Evolutionary conservation across 1,140 invertebrate species (phyloP).

Genomic region (Andrena cerasifolii): DNA sequence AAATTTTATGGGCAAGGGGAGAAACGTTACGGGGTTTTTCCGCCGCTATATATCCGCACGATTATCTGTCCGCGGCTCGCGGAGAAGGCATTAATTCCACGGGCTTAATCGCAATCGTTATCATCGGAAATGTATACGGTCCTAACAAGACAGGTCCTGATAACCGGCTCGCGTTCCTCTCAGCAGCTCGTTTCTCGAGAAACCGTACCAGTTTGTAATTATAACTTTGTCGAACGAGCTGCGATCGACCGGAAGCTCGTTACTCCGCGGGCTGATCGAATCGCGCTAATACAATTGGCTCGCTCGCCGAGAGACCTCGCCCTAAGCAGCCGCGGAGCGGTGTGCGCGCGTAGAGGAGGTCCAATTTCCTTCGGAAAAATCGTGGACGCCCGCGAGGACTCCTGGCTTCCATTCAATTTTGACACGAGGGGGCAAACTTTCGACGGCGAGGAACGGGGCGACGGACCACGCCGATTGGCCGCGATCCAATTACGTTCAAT

Average conservation of each 20-base stretch:
- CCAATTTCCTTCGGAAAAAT: slow-evolving; percentile 14
- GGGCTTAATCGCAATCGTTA: slow-evolving; percentile 59
- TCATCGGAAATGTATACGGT: slow-evolving; percentile 58
- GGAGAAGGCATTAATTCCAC: slow-evolving; percentile 31
- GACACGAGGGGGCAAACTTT: slow-evolving; percentile 44
- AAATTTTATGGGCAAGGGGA: background rate
- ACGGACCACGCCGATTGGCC: slow-evolving; percentile 54
- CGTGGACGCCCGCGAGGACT: slow-evolving; percentile 25
- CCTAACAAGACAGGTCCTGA: slow-evolving; percentile 33
- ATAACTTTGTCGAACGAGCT: slow-evolving; percentile 19
- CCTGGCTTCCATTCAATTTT: slow-evolving; percentile 56
- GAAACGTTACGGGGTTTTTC: slow-evolving; percentile 10
- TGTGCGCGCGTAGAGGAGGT: no score
- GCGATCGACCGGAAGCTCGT: slow-evolving; percentile 52
- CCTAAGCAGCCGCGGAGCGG: no score
- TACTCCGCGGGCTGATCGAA: slow-evolving; percentile 31
- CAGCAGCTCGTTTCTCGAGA: slow-evolving; percentile 11
- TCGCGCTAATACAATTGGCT: slow-evolving; percentile 25
- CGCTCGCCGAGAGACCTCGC: no score
- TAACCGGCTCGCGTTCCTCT: slow-evolving; percentile 56
- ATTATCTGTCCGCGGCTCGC: background rate
- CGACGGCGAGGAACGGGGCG: slow-evolving; percentile 16
- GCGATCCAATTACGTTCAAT: slow-evolving; percentile 68
- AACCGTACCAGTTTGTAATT: slow-evolving; percentile 45
- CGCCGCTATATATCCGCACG: background rate